Conservation (phyloP, 1,140 invertebrate species). For the Goniozus legneri region DNA sequence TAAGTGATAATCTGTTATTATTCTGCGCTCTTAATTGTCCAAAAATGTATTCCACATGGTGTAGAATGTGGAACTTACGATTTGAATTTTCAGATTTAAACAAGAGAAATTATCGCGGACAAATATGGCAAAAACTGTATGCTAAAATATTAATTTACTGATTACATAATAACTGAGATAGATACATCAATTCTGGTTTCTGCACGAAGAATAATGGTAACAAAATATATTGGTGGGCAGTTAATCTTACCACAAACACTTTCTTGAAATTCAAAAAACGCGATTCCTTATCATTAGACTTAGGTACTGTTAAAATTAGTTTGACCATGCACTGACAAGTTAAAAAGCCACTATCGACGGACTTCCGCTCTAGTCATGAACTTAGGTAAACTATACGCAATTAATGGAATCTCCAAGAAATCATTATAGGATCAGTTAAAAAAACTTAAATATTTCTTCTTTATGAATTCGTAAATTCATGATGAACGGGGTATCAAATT, state of each 20-base stretch:
- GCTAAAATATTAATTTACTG: too few relatives aligned
- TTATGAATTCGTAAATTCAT: neutral
- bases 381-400: neutral
- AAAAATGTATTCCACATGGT: neutral
- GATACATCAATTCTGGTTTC: too few relatives aligned
- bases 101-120: too few relatives aligned
- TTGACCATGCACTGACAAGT: neutral
- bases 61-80: neutral
- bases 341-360: neutral
- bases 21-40: constrained; percentile 12
- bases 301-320: too few relatives aligned
- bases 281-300: too few relatives aligned
- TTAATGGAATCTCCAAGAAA: neutral
- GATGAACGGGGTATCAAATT: too few relatives aligned
- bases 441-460: neutral
- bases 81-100: neutral
- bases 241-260: too few relatives aligned
- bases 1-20: constrained; percentile 1
- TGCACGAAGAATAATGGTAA: too few relatives aligned
- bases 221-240: too few relatives aligned
- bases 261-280: too few relatives aligned
- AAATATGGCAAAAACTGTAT: too few relatives aligned
- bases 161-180: too few relatives aligned
- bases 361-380: neutral
- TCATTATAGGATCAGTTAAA: neutral